Base-by-base conservation (phyloP, 2,797 vertebrate species). In the Buphagus erythrorhynchus region DNA sequence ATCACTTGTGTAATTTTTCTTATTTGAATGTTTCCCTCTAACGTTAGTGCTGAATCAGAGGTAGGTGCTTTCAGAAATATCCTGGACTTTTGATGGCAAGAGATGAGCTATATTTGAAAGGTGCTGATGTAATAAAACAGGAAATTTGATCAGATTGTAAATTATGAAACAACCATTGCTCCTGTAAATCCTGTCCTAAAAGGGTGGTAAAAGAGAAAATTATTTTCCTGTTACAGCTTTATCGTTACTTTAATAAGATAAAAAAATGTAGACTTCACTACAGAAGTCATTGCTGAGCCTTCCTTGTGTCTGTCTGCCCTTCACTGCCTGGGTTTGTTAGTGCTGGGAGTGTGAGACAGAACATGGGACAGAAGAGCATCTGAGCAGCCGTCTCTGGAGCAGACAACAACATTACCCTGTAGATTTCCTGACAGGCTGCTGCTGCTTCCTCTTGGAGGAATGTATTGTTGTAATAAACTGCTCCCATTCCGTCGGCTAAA, bases 351-450 rank as follows among this genome's bases (percentile, higher is more conserved):
- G 79, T 79, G 71, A 93, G 45, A 54, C 49, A 52, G 77, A 86
- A 33, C 52, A 9, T 75, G 61, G 62, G 55, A 72, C 33, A 63
- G 45, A 68, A 63, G 48, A 92, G 46, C 42, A 57, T 13, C 59
- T 81, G 57, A 90, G 36, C 66, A 57, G 51, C 55, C 35, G 16
- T 75, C 43, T 72, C 57, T 78, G 80, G 38, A 94, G 71, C 79
- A 92, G 48, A 33, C 55, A 49, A 3, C 38, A 29, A 3, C 33
- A 31, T 62, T 83, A 55, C 68, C 54, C 73, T 71, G 36, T 86
- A 45, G 54, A 84, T 63, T 91, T 95, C 76, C 85, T 97, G 95
- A 43, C 82, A 90, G 65, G 7, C 69, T 79, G 49, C 88, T 96
- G 38, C 57, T 86, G 45, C 77, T 92, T 88, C 93, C 86, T 83